Evolutionary conservation across 2,113 vertebrate species (phyloP), one percentile per base, ranked within the genome.

Genomic region (Amphiprion ocellaris): DNA sequence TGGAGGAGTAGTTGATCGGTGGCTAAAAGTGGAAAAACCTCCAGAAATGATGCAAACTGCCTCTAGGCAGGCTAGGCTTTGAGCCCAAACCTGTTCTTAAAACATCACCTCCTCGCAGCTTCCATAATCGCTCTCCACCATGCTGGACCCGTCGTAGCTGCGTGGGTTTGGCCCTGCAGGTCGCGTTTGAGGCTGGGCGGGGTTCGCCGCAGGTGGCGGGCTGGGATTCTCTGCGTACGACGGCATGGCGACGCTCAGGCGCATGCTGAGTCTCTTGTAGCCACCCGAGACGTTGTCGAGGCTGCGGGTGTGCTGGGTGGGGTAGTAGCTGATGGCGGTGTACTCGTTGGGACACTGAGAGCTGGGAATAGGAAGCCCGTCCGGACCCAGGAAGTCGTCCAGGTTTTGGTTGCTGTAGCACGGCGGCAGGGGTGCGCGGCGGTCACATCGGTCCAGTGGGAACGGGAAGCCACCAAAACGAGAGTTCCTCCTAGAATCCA

Each of bases 51-150:
- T 15, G 41, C 41, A 14, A 14, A 44, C 11, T 15, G 41, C 41
- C 14, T 4, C 41, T 2, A 41, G 39, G 39, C 39, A 30, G 30
- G 30, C 30, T 26, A 26, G 26, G 26, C 10, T 39, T 10, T 7
- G 37, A 39, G 7, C 37, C 37, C 37, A 39, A 44, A 44, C 41
- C 7, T 33, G 30, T 33, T 6, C 14, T 47, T 0, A 47, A 62
- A 99, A 99, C 98, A 99, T 98, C 82, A 98, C 98, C 93, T 99
- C 98, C 86, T 99, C 98, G 0, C 97, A 98, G 94, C 98, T 99
- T 39, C 98, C 98, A 0, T 98, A 99, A 85, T 99, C 98, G 0
- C 98, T 99, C 92, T 96, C 98, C 88, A 97, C 95, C 95, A 96
- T 95, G 85, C 98, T 97, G 0, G 95, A 96, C 37, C 95, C 95